Base-by-base conservation (phyloP, 2,797 vertebrate species). In the Pipistrellus kuhlii region DNA sequence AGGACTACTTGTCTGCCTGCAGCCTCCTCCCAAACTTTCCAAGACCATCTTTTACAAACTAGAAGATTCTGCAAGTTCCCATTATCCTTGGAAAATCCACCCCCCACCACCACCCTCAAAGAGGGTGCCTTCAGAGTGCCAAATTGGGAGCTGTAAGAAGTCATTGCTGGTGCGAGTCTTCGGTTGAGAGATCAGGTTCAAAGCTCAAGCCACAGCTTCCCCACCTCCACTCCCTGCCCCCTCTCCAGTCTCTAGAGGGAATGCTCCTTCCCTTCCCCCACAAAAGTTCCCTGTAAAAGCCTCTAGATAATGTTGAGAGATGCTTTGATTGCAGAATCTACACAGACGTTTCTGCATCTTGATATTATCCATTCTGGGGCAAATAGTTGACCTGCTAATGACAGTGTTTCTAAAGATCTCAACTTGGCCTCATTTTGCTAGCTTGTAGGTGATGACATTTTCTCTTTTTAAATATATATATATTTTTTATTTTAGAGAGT, bases 131-230 rank as follows among this genome's bases (percentile, higher is more conserved):
- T 66, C 71, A 23, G 80, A 91, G 88, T 94, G 95, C 77, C 94
- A 94, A 87, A 94, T 84, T 78, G 81, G 57, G 46, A 93, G 71
- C 51, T 66, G 25, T 92, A 85, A 91, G 95, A 90, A 92, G 44
- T 62, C 0, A 0, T 38, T 55, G 62, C 44, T 41, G 46, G 53
- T 38, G 69, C 44, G 69, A 62, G 62, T 69, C 68, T 87, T 87
- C 83, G 93, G 77, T 44, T 92, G 95, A 95, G 95, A 90, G 91
- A 93, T 93, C 95, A 97, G 87, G 96, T 95, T 97, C 96, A 96
- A 96, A 97, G 95, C 94, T 94, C 69, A 21, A 32, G 72, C 93
- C 2, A n/a, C 64, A 30, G 23, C 62, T 73, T 46, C 59, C 53
- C 13, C 59, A 53, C 92, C 51, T 71, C n/a, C 6, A 48, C 25